A percentile compares a stretch with the other conserved stretches of the same genome.
phyloP scores from a whole-genome alignment of 2,113 vertebrate genomes.

The Tychaedon coryphoeus region DNA sequence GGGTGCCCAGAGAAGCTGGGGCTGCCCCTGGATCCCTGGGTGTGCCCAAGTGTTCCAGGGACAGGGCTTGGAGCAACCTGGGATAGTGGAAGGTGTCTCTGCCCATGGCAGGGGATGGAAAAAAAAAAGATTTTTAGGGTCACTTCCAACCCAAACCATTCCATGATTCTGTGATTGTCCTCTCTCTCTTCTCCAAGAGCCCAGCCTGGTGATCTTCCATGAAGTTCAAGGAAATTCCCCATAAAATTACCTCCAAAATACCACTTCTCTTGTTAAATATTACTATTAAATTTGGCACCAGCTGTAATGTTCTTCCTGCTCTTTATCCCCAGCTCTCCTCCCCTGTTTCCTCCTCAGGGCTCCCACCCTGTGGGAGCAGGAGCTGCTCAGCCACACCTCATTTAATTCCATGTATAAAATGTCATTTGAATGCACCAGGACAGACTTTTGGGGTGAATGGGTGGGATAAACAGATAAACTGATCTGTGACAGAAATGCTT shows the following conservation, averaged over 20 bases:
- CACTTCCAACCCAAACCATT: neutral
- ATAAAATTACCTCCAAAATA: neutral
- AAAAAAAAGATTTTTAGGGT: neutral
- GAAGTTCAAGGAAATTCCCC: neutral
- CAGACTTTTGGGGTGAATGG: rapidly evolving
- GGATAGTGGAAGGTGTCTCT: neutral
- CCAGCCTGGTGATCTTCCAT: neutral
- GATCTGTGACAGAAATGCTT: neutral
- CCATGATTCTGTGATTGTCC: neutral
- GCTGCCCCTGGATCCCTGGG: neutral
- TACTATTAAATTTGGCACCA: neutral
- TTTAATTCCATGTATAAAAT: rapidly evolving
- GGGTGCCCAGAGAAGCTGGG: neutral
- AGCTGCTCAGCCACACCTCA: neutral
- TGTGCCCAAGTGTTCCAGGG: neutral
- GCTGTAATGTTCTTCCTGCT: neutral
- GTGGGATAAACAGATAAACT: neutral
- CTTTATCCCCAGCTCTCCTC: neutral
- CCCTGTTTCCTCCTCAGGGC: rapidly evolving
- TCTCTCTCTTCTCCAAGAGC: neutral
- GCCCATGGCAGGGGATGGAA: rapidly evolving
- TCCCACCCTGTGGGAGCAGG: rapidly evolving
- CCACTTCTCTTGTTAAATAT: neutral
- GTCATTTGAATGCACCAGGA: neutral
- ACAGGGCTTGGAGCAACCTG: rapidly evolving